Conservation (phyloP, 2,888 invertebrate genomes). For the Eupithecia abbreviata region DNA sequence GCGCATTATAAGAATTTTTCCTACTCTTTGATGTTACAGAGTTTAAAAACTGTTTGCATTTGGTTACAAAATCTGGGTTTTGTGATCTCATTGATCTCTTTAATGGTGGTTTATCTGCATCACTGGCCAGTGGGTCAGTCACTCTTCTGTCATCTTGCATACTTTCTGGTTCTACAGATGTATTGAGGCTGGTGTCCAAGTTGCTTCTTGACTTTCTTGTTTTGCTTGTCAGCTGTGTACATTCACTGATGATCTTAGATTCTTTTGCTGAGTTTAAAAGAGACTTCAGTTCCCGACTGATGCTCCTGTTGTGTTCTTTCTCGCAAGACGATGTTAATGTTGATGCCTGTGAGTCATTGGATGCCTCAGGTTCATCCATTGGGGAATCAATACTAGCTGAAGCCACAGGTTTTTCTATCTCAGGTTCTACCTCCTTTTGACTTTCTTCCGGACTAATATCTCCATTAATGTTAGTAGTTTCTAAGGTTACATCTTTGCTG, state of each 20-base stretch:
- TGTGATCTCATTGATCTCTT: conserved; percentile 85
- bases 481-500: conserved; percentile 21
- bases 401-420: conserved; percentile 4
- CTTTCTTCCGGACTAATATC: conserved; percentile 20
- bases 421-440: conserved; percentile 16
- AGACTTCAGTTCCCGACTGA: conserved; percentile 85
- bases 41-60: conserved; percentile 85
- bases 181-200: conserved; percentile 76
- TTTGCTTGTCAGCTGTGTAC: conserved; percentile 80
- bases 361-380: conserved; percentile 52
- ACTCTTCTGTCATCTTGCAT: conserved; percentile 62
- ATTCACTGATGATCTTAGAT: conserved; percentile 86
- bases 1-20: conserved; percentile 64
- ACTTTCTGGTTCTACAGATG: conserved; percentile 66
- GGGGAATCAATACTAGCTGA: conserved; percentile 16
- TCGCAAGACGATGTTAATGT: conserved; percentile 49
- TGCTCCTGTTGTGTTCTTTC: conserved; percentile 72
- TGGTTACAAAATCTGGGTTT: conserved; percentile 85
- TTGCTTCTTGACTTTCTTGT: conserved; percentile 75
- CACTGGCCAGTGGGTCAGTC: conserved; percentile 71
- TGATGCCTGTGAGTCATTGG: conserved; percentile 69
- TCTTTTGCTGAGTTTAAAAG: conserved; percentile 87
- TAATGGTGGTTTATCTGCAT: conserved; percentile 59
- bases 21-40: conserved; percentile 74
- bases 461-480: conserved; percentile 12